These are phyloP conservation scores for Pungitius pungitius DNA, from an alignment of 2,113 vertebrate genomes.

Conservation along the genomic window DNA sequence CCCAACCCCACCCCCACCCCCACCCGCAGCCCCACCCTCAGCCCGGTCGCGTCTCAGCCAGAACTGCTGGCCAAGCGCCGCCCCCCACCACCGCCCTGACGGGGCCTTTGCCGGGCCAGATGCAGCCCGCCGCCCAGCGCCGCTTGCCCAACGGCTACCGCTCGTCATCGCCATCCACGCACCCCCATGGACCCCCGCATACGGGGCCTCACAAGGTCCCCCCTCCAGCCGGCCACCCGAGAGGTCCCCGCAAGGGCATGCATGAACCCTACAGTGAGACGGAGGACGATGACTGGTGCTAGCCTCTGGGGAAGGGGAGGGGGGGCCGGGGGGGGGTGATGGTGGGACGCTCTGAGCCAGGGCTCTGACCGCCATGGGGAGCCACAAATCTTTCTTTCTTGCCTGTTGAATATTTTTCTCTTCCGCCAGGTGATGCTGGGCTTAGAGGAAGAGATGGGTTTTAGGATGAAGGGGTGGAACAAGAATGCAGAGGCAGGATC, in stretches of 20 bases:
- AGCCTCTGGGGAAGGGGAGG: slow-evolving; percentile 78
- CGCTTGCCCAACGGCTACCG: slow-evolving; percentile 91
- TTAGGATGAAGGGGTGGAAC: slow-evolving; percentile 50
- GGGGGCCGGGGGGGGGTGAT: slow-evolving; percentile 30
- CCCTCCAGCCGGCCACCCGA: slow-evolving; percentile 72
- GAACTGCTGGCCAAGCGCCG: slow-evolving; percentile 81
- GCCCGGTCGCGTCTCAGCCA: slow-evolving; percentile 82
- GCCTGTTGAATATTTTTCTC: slow-evolving; percentile 58
- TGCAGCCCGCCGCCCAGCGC: slow-evolving; percentile 76
- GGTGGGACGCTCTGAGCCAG: slow-evolving; percentile 55
- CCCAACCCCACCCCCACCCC: slow-evolving; percentile 72
- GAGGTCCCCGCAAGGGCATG: slow-evolving; percentile 85
- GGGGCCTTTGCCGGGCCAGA: slow-evolving; percentile 71
- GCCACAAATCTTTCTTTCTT: slow-evolving; percentile 70
- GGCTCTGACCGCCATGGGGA: slow-evolving; percentile 71
- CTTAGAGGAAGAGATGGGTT: slow-evolving; percentile 22
- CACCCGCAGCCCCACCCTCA: slow-evolving; percentile 68
- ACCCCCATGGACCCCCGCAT: slow-evolving; percentile 80
- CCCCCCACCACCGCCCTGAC: slow-evolving; percentile 68
- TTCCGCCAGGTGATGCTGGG: slow-evolving; percentile 46
- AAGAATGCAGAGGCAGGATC: slow-evolving; percentile 46
- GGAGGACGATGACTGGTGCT: slow-evolving; percentile 94
- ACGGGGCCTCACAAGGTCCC: slow-evolving; percentile 81
- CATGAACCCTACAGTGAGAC: slow-evolving; percentile 91
- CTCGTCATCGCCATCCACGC: slow-evolving; percentile 83